Conservation (phyloP, 2,113 vertebrate genomes). For the Hemibagrus wyckioides region DNA sequence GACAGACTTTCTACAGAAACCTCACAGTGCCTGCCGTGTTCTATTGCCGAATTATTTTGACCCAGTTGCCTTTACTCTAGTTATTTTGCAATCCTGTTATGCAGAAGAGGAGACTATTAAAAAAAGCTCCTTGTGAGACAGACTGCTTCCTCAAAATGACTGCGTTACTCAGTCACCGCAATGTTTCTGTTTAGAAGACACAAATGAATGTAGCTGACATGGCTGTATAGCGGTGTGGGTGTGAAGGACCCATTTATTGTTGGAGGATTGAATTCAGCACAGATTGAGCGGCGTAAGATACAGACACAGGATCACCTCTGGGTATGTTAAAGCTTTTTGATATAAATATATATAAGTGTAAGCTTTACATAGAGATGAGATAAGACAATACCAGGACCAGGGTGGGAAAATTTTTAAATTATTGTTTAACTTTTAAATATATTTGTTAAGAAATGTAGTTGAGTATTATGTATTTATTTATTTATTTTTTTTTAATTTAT, state of each 20-base stretch:
- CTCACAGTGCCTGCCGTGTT: background rate
- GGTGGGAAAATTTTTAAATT: background rate
- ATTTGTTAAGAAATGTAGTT: too few species aligned
- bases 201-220: conserved; percentile 40
- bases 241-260: conserved; percentile 7
- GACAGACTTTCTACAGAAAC: background rate
- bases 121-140: conserved; percentile 7
- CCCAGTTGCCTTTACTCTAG: background rate
- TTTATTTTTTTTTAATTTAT: too few species aligned
- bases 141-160: conserved; percentile 29
- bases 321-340: conserved; percentile 14
- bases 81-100: background rate
- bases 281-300: background rate
- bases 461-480: too few species aligned
- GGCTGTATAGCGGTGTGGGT: conserved; percentile 19
- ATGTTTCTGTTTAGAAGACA: conserved; percentile 11
- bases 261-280: background rate
- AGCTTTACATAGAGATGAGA: background rate
- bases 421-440: background rate
- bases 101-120: background rate
- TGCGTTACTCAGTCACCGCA: background rate
- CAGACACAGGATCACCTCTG: background rate
- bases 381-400: background rate
- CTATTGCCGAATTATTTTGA: background rate
- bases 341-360: background rate